Evolutionary conservation across 2,113 vertebrate species (phyloP).

Genomic region (Ascaphus truei): DNA sequence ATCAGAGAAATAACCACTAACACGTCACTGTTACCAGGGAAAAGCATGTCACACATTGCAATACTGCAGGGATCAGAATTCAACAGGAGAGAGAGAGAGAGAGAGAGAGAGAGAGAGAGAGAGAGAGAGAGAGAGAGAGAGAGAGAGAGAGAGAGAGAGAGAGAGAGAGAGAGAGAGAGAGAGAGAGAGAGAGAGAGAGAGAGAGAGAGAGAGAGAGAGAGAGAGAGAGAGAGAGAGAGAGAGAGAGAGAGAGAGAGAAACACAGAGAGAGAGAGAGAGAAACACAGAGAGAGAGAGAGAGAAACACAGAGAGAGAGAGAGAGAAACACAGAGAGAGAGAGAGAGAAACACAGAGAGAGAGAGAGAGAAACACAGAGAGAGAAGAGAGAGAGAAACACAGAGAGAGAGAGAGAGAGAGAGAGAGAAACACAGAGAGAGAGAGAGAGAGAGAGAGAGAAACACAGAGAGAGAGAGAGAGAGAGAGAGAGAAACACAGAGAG

Average conservation of each 20-base stretch:
- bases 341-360: not conserved
- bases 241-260: not conserved
- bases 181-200: conserved; percentile 23
- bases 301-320: not conserved
- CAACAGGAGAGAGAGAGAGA: not conserved
- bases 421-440: not conserved
- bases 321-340: not conserved
- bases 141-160: conserved; percentile 23
- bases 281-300: not conserved
- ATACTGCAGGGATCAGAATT: too few species aligned
- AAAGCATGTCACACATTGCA: too few species aligned
- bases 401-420: not conserved
- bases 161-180: conserved; percentile 23
- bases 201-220: conserved; percentile 23
- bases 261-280: not conserved
- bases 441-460: not conserved
- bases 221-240: conserved; percentile 21
- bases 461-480: not conserved
- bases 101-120: conserved; percentile 22
- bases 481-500: too few species aligned
- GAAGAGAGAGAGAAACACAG: too few species aligned
- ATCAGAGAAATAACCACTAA: too few species aligned
- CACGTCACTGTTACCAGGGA: too few species aligned
- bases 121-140: conserved; percentile 23
- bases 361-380: too few species aligned